Percentiles rank a stretch among this genome's conserved stretches.
Conservation (phyloP, 2,888 invertebrate genomes). For the Sepioteuthis lessoniana region DNA sequence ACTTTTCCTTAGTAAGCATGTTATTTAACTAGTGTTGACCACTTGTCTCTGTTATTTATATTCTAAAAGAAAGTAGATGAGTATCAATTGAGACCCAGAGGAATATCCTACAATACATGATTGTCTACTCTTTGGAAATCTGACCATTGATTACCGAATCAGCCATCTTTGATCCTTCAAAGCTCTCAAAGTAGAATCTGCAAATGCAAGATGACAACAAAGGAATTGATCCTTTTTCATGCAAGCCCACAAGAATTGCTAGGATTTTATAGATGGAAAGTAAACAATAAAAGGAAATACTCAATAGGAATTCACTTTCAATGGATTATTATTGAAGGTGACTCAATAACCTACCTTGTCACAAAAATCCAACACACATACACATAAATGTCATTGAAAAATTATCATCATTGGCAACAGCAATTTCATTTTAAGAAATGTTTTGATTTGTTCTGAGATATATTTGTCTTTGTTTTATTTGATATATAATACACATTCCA, state of each 20-base stretch:
- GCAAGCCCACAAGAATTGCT: not conserved
- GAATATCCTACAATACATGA: not conserved
- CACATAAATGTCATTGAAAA: not conserved
- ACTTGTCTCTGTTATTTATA: not conserved
- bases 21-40: not conserved
- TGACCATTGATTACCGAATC: not conserved
- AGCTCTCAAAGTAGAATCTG: not conserved
- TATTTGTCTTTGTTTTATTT: not conserved
- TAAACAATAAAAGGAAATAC: not conserved
- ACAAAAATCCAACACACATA: not conserved
- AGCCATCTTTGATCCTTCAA: not conserved
- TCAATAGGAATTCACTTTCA: not conserved
- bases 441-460: not conserved
- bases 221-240: constrained; percentile 10
- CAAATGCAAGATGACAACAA: constrained; percentile 37
- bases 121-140: not conserved
- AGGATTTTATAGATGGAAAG: not conserved
- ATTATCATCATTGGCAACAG: not conserved
- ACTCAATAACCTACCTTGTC: not conserved
- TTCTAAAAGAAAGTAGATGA: not conserved
- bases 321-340: not conserved
- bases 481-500: too few relatives aligned
- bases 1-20: too few relatives aligned
- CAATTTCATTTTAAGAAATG: not conserved
- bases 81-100: not conserved